Base-by-base conservation (phyloP, 2,797 vertebrate species). In the Macrochelys suwanniensis region DNA sequence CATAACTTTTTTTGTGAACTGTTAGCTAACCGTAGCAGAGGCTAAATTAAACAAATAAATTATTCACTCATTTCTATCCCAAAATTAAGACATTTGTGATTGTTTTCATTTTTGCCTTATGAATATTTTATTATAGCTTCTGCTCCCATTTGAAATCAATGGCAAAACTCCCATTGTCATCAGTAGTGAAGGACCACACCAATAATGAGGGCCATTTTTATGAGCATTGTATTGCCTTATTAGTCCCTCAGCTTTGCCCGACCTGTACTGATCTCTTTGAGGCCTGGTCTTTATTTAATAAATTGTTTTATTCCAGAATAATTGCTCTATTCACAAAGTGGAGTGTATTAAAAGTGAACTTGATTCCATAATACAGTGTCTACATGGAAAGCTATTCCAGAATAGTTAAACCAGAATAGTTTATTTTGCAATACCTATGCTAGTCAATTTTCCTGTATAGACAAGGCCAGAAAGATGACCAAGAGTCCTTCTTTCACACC, bases 1-100 rank as follows among this genome's bases (percentile, higher is more conserved):
- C 79, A 81, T 94, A 93, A 95, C 93, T 95, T 92, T 76, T 68
- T 86, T 47, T 45, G 51, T 95, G 95, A 96, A 92, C 88, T 51
- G 15, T n/a, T 84, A 37, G 56, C 91, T 93, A 95, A 92, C 5
- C 23, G 87, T 49, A 90, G 16, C 88, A 81, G 33, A 90, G 82
- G 51, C 80, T 93, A 74, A 85, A 82, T 59, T 91, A 80, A 84
- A 0, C 6, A 33, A 85, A 15, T 82, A 80, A 95, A 94, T 49
- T 11, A 4, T 9, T 91, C 65, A 37, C 45, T 77, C 87, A 47
- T 17, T 50, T 82, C 51, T 65, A 51, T 3, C 56, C 31, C 2
- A 11, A 84, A 87, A 42, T 21, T 49, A 89, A 87, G 56, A 85
- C 16, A 2, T 83, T 93, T 95, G 81, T 33, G 61, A 49, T 8